Evolutionary conservation across 2,797 vertebrate species (phyloP), one percentile per base, ranked within the genome.

Genomic region (Enteromius viviparus): DNA sequence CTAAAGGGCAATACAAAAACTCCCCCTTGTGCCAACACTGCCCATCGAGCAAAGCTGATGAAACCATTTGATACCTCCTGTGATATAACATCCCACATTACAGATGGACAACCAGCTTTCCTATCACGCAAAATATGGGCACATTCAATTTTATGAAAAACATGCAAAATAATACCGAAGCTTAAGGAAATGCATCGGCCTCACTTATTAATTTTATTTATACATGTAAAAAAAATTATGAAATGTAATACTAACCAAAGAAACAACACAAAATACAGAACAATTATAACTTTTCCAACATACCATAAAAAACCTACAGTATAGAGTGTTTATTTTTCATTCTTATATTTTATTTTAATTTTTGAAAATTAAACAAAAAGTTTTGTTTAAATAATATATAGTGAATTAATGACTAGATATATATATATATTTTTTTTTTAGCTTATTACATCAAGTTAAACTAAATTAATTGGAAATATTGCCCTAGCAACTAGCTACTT

Each of bases 1-100:
- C 75, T 64, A 40, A 71, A 71, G 14, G 75, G 15, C 55, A 78
- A 78, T 29, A 34, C 8, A 83, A 71, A 40, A 71, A 40, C 75
- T 49, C 65, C 29, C 15, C 40, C 14, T 47, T 64, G 51, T 71
- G 62, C 47, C 32, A 66, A 75, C 45, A 76, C 6, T 76, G 47
- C 9, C 62, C 34, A 82, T 45, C 51, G 10, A 76, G 71, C 23
- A 76, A 49, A 45, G 23, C 19, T 34, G 45, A 66, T 78, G 7
- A 78, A 29, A 58, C 55, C 10, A 60, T 80, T 45, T 37, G 53
- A 71, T 32, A 45, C 71, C 45, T 23, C 42, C 68, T 60, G 9
- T 62, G 23, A 62, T 71, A 11, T 37, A 19, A 21, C 7, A 6
- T 37, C 26, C 29, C 32, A 58, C 12, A 81, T 74, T 62, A 62